phyloP scores from a whole-genome alignment of 2,888 invertebrate species.

The Noctua janthina region DNA sequence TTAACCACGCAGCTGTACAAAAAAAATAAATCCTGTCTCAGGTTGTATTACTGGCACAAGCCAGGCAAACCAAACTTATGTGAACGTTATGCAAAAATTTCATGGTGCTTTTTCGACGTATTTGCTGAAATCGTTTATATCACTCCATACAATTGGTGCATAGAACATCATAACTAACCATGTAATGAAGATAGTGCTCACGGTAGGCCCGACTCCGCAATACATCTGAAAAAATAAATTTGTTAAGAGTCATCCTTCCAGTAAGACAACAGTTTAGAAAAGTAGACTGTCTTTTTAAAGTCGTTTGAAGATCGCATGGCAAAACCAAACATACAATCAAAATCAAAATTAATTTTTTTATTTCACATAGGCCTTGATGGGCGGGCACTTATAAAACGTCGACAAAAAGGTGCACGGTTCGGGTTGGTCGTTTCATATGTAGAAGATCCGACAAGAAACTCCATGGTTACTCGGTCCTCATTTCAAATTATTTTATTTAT shows the following conservation, averaged over 20 bases:
- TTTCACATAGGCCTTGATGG: no score
- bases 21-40: neutral
- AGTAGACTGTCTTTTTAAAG: no score
- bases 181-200: conserved; percentile 71
- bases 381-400: no score
- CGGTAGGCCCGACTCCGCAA: conserved; percentile 78
- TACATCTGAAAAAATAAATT: conserved; percentile 75
- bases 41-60: neutral
- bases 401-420: no score
- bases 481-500: no score
- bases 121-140: conserved; percentile 7
- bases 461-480: no score
- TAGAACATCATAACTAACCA: conserved; percentile 74
- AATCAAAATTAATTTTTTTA: no score
- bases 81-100: neutral
- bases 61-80: neutral
- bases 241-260: neutral
- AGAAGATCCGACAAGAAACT: no score
- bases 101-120: no score
- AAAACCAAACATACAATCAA: no score
- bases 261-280: neutral
- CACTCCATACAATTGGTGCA: conserved; percentile 81
- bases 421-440: no score
- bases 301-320: no score
- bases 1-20: neutral